Base-by-base conservation (phyloP, 2,113 vertebrate species). In the Macrotus californicus region DNA sequence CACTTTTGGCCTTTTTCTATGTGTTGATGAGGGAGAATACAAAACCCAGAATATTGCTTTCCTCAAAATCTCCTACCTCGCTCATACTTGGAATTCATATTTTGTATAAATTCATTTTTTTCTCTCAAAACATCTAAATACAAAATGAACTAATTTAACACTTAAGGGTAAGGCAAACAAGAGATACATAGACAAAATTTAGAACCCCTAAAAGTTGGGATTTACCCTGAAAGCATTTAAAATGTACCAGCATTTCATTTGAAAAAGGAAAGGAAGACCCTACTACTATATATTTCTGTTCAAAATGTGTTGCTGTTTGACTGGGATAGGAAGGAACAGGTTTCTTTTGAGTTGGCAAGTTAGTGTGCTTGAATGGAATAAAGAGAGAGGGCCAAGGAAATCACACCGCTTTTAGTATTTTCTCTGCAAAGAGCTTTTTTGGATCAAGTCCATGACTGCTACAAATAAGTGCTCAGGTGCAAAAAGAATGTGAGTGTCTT, bases 381-480 rank as follows among this genome's bases (percentile, higher is more conserved):
- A 67, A 92, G 64, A 88, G 39, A 79, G 8, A 31, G 22, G 76
- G 72, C 87, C 81, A 94, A 92, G 66, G 84, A 85, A 95, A 89
- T 91, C 54, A 94, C 7, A 72, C 34, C 70, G 69, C 79, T 94
- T 75, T 94, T 67, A 93, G 75, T 85, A 73, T 50, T 87, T 83
- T 89, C 41, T 89, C 52, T 77, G 66, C 88, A 94, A 92, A 95
- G 82, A 96, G 85, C 66, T 82, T 61, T 94, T 95, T 85, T 95
- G 91, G 81, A 87, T 41, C 19, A 87, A 84, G 13, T 89, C 75
- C 70, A 85, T 56, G n/a, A 82, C 46, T 81, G 8, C 72, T 82
- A 41, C 41, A 77, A 64, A 50, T 80, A 80, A 46, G 29, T 34
- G 50, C 21, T 75, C 70, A 85, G 39, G 54, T 64, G 29, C 64